These are phyloP conservation scores for Zaprionus bogoriensis DNA, from an alignment of 2,888 invertebrate species.

Conservation along the genomic window DNA sequence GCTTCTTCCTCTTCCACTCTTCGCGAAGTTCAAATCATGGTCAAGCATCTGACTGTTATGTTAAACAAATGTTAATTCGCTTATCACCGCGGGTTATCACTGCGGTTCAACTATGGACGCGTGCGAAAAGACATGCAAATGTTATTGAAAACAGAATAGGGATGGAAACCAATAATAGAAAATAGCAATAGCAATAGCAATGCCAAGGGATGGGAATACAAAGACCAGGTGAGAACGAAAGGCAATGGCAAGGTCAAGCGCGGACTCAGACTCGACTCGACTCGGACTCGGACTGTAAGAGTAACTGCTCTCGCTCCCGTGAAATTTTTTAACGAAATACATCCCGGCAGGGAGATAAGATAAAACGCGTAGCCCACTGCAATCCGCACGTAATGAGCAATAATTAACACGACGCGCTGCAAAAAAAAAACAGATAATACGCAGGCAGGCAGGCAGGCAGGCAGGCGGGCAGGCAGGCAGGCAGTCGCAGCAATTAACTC, in stretches of 20 bases:
- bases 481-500: constrained; percentile 17
- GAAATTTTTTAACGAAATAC: constrained; percentile 30
- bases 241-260: constrained; percentile 55
- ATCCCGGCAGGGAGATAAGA: constrained; percentile 53
- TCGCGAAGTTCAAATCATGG: constrained; percentile 45
- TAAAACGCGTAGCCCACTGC: constrained; percentile 22
- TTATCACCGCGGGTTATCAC: constrained; percentile 68
- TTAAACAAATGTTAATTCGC: constrained; percentile 53
- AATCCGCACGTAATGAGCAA: constrained; percentile 52
- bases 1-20: constrained; percentile 5
- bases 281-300: too few relatives aligned
- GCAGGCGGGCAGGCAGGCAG: too few relatives aligned
- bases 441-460: too few relatives aligned
- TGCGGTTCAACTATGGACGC: constrained; percentile 38
- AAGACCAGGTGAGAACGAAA: constrained; percentile 53
- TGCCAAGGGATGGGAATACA: constrained; percentile 1
- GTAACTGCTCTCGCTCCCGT: too few relatives aligned
- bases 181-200: constrained; percentile 1
- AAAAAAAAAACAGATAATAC: constrained; percentile 23
- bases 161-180: background rate
- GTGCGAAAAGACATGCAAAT: constrained; percentile 49
- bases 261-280: too few relatives aligned
- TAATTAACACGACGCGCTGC: constrained; percentile 48
- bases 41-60: constrained; percentile 18
- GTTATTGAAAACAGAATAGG: constrained; percentile 1